Evolutionary conservation across 2,113 vertebrate genomes (phyloP), one percentile per base, ranked within the genome.

Genomic region (Leucopternis melanops): DNA sequence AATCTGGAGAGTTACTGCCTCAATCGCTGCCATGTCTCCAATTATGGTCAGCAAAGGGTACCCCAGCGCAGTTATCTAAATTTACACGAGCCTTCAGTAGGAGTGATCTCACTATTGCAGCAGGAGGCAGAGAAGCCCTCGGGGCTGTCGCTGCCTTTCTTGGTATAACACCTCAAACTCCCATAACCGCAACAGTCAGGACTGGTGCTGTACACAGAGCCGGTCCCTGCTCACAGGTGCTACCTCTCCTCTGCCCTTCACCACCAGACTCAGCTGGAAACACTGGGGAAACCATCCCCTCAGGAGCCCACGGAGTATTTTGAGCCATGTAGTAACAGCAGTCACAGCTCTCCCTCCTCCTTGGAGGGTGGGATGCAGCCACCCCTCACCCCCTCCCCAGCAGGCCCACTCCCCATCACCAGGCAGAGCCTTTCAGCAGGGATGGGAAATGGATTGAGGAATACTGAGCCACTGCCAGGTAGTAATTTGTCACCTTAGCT

Each of bases 141-240:
- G 0, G 7, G 29, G 62, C 26, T 3, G 0, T 8, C 2, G 0
- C 81, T 77, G 86, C 90, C 90, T 84, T 92, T 75, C 78, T 81
- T 47, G 82, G 86, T 44, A 7, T 13, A 22, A 63, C 4, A 11
- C 20, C 44, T 25, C 50, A 18, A 21, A 25, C 18, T 38, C 40
- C 50, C 2, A 2, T 6, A 22, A 22, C 34, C 0, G 5, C 16
- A 15, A 9, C 3, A 0, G 8, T 10, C 1, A 0, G 70, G n/a
- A 27, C 36, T 1, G 12, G 26, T 6, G 31, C n/a, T 26, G 5
- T 3, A 2, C 22, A 13, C 23, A 9, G 25, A 20, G 29, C 19
- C 1, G 0, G 11, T 6, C 16, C 12, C 32, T 6, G 3, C 1
- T 5, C 50, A 11, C 6, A 11, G 59, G 40, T 10, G 0, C 58